Base-by-base conservation (phyloP, 2,888 invertebrate species). In the Parelbella ahira region DNA sequence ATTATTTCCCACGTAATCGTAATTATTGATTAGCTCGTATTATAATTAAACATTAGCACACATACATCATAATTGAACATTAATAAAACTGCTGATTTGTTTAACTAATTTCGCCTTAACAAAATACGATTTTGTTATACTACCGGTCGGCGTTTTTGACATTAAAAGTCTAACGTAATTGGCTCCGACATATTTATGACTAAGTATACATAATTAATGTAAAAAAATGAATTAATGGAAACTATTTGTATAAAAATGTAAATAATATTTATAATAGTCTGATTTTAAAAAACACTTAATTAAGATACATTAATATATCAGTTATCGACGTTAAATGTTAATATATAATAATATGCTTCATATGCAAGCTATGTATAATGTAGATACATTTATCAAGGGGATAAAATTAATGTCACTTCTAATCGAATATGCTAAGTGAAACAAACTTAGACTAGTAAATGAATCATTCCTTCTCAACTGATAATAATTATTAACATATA, bases 171-270 rank as follows among this genome's bases (percentile, higher is more conserved):
- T 23, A 19, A 24, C 20, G 33, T 52, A 48, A 51, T 51, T 52
- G 49, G 46, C 43, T 39, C 42, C 34, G 52, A 52, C 50, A 51
- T 54, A 49, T 56, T 56, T 57, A 58, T 49, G 53, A 45, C 37
- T 43, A 41, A 44, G 25, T 48, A 45, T 50, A 46, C 47, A 51
- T 55, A 50, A 50, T 53, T 51, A 51, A 51, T 48, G 37, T 39
- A 44, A 47, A 48, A 52, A 48, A 55, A 37, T 34, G 10, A 25
- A 23, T 32, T 27, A 32, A 44, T 46, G 30, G 43, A 37, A 41
- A 43, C 29, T 38, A 32, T 42, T 36, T 18, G 25, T 37, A 44
- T 44, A 30, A 44, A 51, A 51, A 53, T 54, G 49, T 51, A 45
- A 56, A 53, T 53, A 56, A 52, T 53, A 48, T 42, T 47, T 44